These are phyloP conservation scores for Mythimna lalbum DNA, from an alignment of 2,888 invertebrate species.

Conservation along the genomic window DNA sequence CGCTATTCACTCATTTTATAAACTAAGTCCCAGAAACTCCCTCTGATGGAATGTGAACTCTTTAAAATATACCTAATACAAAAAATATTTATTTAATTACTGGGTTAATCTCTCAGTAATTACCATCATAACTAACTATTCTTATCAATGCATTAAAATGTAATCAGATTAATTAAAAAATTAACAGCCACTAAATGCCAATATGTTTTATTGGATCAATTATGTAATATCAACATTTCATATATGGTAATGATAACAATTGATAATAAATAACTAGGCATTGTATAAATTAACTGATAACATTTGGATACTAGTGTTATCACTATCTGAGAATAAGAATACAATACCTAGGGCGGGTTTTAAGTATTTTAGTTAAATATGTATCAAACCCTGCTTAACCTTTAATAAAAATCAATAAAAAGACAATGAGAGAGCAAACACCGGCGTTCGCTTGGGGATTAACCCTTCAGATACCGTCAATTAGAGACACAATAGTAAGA, in stretches of 20 bases:
- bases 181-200: not conserved
- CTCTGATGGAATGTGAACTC: too few relatives aligned
- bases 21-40: too few relatives aligned
- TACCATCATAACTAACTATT: not conserved
- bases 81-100: not conserved
- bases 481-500: too few relatives aligned
- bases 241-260: conserved; percentile 11
- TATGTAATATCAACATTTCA: conserved; percentile 25
- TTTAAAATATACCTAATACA: too few relatives aligned
- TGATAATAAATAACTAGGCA: conserved; percentile 24
- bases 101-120: conserved; percentile 1
- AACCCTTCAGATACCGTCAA: too few relatives aligned
- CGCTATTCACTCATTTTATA: too few relatives aligned
- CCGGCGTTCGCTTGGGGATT: too few relatives aligned
- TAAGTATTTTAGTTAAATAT: too few relatives aligned
- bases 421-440: too few relatives aligned
- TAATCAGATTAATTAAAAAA: conserved; percentile 21
- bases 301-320: conserved; percentile 12
- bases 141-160: conserved; percentile 20
- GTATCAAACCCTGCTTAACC: too few relatives aligned
- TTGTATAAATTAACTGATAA: conserved; percentile 48
- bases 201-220: conserved; percentile 19
- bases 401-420: too few relatives aligned
- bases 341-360: not conserved
- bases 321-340: conserved; percentile 12